Evolutionary conservation across 1,140 invertebrate genomes (phyloP).

Genomic region (Battus philenor): DNA sequence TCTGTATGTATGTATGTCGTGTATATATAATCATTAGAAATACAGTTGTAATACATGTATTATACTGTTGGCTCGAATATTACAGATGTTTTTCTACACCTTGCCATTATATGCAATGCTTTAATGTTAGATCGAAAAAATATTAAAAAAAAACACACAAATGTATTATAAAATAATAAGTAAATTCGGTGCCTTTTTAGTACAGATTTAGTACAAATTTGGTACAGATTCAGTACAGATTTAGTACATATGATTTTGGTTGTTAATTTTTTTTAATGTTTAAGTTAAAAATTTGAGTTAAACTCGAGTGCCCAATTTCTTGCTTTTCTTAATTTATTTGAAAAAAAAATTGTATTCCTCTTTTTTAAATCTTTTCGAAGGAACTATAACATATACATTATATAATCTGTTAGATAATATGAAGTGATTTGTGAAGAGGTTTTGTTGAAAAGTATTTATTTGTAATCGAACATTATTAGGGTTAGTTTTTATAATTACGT

Average conservation of each 20-base stretch:
- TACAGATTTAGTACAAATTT: too few species aligned
- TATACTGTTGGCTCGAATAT: constrained; percentile 24
- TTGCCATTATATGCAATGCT: constrained; percentile 26
- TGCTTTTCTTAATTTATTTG: constrained; percentile 65
- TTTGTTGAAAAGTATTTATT: constrained; percentile 12
- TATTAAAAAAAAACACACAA: too few species aligned
- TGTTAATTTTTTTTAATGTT: constrained; percentile 32
- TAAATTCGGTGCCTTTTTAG: too few species aligned
- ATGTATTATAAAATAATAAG: too few species aligned
- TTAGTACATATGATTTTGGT: constrained; percentile 16
- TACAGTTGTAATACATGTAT: constrained; percentile 17
- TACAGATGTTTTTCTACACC: constrained; percentile 17
- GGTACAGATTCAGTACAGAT: too few species aligned
- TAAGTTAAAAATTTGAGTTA: constrained; percentile 52
- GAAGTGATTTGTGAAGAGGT: not conserved
- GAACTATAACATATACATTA: too few species aligned
- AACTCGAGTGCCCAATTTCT: constrained; percentile 62
- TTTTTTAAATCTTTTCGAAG: too few species aligned
- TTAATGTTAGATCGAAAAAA: too few species aligned
- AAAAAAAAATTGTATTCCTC: constrained; percentile 22
- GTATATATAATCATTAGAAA: constrained; percentile 18
- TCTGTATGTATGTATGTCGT: too few species aligned
- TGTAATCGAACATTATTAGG: not conserved
- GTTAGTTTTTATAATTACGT: not conserved
- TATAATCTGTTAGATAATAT: too few species aligned